Conservation (phyloP, 2,113 vertebrate genomes). For the Rhombomys opimus region DNA sequence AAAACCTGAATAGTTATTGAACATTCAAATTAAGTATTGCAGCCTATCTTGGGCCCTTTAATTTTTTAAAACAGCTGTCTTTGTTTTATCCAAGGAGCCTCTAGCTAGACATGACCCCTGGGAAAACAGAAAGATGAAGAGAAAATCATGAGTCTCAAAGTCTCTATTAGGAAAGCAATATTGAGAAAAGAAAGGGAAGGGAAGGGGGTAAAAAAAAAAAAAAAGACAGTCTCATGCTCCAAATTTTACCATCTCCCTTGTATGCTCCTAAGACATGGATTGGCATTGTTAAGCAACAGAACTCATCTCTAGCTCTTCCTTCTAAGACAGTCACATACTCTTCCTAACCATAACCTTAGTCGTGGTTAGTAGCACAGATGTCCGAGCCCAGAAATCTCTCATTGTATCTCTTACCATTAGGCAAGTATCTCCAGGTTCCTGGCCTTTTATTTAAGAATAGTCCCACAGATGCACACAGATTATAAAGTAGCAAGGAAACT, state of each 20-base stretch:
- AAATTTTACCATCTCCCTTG: too few species aligned
- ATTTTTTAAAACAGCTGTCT: conserved; percentile 26
- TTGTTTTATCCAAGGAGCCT: conserved; percentile 61
- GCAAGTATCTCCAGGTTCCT: not conserved
- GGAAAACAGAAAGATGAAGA: conserved; percentile 10
- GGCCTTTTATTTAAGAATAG: not conserved
- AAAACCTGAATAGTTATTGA: conserved; percentile 64
- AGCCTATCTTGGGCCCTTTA: not conserved
- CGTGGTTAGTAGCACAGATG: not conserved
- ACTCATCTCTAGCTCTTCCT: not conserved
- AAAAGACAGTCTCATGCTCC: too few species aligned
- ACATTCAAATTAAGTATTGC: conserved; percentile 61
- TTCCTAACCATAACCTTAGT: not conserved
- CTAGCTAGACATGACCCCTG: conserved; percentile 39
- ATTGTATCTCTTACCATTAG: not conserved
- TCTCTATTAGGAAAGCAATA: not conserved
- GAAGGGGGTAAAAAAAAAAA: too few species aligned
- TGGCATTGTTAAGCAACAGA: not conserved
- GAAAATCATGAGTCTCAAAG: conserved; percentile 1
- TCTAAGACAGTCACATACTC: not conserved
- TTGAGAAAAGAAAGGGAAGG: not conserved
- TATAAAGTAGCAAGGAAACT: not conserved
- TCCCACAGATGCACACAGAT: not conserved
- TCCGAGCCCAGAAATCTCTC: conserved; percentile 7
- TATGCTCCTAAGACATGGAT: not conserved